These are phyloP conservation scores for Pardosa pseudoannulata DNA, from an alignment of 2,888 invertebrate species.

Conservation along the genomic window DNA sequence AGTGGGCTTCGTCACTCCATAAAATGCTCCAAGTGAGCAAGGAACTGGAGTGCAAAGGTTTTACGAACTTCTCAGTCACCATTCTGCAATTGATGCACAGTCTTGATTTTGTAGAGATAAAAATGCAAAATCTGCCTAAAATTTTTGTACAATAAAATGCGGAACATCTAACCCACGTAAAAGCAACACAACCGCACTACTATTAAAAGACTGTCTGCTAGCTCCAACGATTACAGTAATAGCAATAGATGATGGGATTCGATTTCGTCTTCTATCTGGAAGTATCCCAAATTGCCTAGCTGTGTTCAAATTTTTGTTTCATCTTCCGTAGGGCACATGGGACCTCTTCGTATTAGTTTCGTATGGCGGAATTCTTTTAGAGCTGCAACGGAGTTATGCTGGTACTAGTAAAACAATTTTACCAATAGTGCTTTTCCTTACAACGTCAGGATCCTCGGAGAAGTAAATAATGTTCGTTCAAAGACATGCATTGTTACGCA, in stretches of 20 bases:
- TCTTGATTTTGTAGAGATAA: slow-evolving; percentile 25
- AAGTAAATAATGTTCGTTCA: too few relatives aligned
- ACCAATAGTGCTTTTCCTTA: too few relatives aligned
- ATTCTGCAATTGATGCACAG: neutral
- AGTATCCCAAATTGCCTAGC: slow-evolving; percentile 28
- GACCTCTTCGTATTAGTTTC: slow-evolving; percentile 24
- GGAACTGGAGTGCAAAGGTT: neutral
- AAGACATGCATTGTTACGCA: too few relatives aligned
- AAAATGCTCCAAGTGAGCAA: slow-evolving; percentile 13
- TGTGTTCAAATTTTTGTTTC: slow-evolving; percentile 40
- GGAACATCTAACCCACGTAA: slow-evolving; percentile 21
- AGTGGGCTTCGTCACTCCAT: neutral
- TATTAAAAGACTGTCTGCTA: neutral
- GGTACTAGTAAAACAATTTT: too few relatives aligned
- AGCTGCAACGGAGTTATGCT: too few relatives aligned
- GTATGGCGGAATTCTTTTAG: slow-evolving; percentile 27
- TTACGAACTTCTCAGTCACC: neutral
- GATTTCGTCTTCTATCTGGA: slow-evolving; percentile 2
- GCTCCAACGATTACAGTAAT: neutral
- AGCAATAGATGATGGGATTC: neutral
- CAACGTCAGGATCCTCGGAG: neutral
- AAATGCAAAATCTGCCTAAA: neutral
- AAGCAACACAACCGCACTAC: slow-evolving; percentile 17
- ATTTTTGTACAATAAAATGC: slow-evolving; percentile 35
- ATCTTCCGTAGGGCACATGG: slow-evolving; percentile 24